Percentiles rank a stretch among this genome's conserved stretches.
These are phyloP conservation scores for Ceyx erithaca DNA, from an alignment of 2,797 vertebrate genomes.

Conservation along the genomic window DNA sequence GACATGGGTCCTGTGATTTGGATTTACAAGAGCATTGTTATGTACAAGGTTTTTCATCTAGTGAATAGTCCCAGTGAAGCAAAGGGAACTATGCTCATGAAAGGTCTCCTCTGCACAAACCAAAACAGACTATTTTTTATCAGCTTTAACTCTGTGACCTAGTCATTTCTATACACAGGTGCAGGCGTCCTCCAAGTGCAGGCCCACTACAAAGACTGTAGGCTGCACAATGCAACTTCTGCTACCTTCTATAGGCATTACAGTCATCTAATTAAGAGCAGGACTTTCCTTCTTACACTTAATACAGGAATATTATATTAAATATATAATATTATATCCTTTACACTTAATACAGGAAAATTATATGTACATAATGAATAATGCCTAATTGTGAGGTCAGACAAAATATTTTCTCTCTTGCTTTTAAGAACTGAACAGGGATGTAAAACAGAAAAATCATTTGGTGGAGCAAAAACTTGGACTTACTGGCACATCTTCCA, in stretches of 20 bases:
- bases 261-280: background rate
- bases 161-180: conserved; percentile 17
- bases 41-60: background rate
- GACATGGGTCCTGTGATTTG: background rate
- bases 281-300: background rate
- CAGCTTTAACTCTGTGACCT: background rate
- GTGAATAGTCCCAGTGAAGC: background rate
- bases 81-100: background rate
- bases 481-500: conserved; percentile 91
- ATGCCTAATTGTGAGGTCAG: background rate
- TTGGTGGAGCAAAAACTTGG: background rate
- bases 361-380: background rate
- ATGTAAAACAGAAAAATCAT: background rate
- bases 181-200: background rate
- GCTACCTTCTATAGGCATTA: background rate
- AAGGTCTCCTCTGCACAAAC: background rate
- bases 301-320: background rate
- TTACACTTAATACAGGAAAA: background rate
- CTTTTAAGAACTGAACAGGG: background rate
- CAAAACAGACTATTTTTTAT: background rate
- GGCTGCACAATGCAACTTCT: conserved; percentile 7
- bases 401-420: background rate
- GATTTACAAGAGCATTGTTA: background rate
- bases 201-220: background rate
- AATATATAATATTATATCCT: no score